A percentile compares a stretch with the other conserved stretches of the same genome.
These are phyloP conservation scores for Drosophila saltans DNA, from an alignment of 1,140 invertebrate genomes.

Conservation along the genomic window DNA sequence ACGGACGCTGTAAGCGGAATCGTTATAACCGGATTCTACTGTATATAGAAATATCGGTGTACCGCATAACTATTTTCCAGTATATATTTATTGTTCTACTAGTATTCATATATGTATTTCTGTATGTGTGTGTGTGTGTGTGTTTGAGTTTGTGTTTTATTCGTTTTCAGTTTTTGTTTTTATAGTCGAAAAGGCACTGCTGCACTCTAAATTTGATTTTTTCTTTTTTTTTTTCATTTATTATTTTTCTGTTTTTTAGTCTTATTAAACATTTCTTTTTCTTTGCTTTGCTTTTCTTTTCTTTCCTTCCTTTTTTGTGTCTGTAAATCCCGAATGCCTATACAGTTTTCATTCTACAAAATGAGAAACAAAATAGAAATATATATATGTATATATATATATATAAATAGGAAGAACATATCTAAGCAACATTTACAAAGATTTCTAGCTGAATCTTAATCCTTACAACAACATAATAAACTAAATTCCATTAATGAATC, in stretches of 20 bases:
- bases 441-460: constrained; percentile 6
- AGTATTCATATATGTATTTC: constrained; percentile 6
- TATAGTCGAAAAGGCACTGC: constrained; percentile 72
- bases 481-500: not conserved
- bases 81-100: constrained; percentile 14
- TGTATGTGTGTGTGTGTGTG: not conserved
- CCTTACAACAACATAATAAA: not conserved
- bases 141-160: constrained; percentile 7
- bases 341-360: constrained; percentile 27
- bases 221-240: constrained; percentile 5
- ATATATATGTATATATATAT: constrained; percentile 2
- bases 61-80: not conserved
- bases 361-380: constrained; percentile 7
- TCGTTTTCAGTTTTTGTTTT: constrained; percentile 22
- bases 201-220: constrained; percentile 58
- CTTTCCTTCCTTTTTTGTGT: constrained; percentile 19
- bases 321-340: constrained; percentile 44
- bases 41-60: not conserved
- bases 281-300: constrained; percentile 16
- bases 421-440: constrained; percentile 21
- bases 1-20: no score
- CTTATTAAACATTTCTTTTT: constrained; percentile 33
- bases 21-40: no score
- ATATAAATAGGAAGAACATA: not conserved
- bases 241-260: constrained; percentile 36